Percentiles rank a stretch among this genome's conserved stretches.
Evolutionary conservation across 1,140 invertebrate genomes (phyloP).

Genomic region (Dryas iulia): DNA sequence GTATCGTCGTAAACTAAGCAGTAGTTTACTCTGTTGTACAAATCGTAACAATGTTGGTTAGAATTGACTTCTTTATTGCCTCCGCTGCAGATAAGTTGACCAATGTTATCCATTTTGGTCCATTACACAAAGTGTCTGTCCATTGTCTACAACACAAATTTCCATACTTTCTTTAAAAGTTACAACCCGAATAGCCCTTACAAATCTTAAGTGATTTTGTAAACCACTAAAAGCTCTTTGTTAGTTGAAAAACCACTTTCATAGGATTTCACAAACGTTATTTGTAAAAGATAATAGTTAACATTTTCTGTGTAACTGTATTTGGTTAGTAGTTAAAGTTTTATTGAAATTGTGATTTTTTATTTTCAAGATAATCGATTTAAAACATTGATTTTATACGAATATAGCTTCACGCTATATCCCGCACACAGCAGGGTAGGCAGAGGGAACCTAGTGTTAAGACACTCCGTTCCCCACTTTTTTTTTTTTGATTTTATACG

Average conservation of each 20-base stretch:
- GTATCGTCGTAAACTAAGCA: conserved; percentile 40
- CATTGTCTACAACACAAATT: conserved; percentile 53
- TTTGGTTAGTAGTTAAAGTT: neutral
- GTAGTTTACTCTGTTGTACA: conserved; percentile 53
- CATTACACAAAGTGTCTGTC: conserved; percentile 69
- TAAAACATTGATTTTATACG: neutral
- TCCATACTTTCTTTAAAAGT: conserved; percentile 40
- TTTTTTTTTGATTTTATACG: no score
- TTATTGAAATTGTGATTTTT: neutral
- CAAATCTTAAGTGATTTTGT: conserved; percentile 32
- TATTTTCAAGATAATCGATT: neutral
- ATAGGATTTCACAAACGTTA: neutral
- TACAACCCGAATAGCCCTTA: conserved; percentile 22
- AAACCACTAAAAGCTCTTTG: conserved; percentile 33
- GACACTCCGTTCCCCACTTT: no score
- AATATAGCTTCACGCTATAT: no score
- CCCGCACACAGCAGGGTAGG: no score
- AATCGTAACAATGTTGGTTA: conserved; percentile 55
- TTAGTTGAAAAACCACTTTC: conserved; percentile 24
- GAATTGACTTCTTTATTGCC: conserved; percentile 70
- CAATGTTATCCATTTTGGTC: conserved; percentile 63
- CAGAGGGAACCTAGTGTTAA: no score
- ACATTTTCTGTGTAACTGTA: neutral
- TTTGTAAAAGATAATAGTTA: neutral
- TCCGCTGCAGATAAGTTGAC: conserved; percentile 60